Base-by-base conservation (phyloP, 1,140 invertebrate genomes). In the Lucilia cuprina region DNA sequence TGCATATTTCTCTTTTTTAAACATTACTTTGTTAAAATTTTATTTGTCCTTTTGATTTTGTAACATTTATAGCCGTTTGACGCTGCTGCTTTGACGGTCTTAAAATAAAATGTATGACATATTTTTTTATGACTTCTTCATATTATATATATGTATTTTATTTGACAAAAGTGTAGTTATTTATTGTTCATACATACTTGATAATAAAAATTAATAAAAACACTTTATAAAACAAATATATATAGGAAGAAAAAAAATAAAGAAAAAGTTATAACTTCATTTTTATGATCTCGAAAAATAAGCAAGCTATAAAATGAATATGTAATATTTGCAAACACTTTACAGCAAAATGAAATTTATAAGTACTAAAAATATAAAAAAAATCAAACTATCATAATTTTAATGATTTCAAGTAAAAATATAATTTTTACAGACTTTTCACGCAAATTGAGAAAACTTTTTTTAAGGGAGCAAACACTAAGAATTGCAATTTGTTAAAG, bases 141-240 rank as follows among this genome's bases (percentile, higher is more conserved):
- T 30, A 30, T 30, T 30, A 3, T 30, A 30, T 30, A 30, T 30
- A 30, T 30, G 5, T 55, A 17, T 55, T 55, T 17, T 55, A 55
- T 55, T 55, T 55, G 50, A 17, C 17, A 14, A 55, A n/a, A 55
- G 50, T 55, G 17, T 17, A 30, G 25, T 30, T 30, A 55, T 55
- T 55, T 55, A 55, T 55, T 55, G 50, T 55, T 55, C 50, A 55
- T 55, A 14, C 50, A 55, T 55, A 35, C 30, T 77, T 77, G 74
- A 35, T 77, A 77, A 77, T 77, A 77, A 77, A 77, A 77, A 77
- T 77, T 77, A 77, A 77, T 77, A 77, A 77, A 77, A 77, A 77
- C 74, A 77, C 74, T 77, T 77, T 77, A 77, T 77, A 41, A 35
- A 77, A 41, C 74, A 77, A 41, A 41, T 41, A 41, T 41, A 41